phyloP scores from a whole-genome alignment of 2,797 vertebrate species.

The Anguilla anguilla region DNA sequence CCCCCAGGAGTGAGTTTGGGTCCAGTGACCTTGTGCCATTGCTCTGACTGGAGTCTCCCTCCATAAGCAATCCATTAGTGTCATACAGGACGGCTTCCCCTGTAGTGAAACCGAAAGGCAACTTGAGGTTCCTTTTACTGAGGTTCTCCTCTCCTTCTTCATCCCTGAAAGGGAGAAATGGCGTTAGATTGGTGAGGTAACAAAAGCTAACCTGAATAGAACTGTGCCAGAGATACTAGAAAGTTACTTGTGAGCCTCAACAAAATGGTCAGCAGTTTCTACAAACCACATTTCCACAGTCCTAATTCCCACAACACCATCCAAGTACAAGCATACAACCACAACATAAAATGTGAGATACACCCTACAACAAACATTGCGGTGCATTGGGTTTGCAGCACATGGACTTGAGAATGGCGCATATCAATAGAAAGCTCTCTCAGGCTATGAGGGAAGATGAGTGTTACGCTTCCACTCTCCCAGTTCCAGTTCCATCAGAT shows the following conservation, averaged over 20 bases:
- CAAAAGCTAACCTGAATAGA: neutral
- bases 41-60: constrained; percentile 52
- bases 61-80: constrained; percentile 46
- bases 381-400: neutral
- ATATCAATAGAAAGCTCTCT: neutral
- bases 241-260: neutral
- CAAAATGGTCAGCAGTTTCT: neutral
- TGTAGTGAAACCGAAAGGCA: constrained; percentile 74
- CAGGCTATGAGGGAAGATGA: neutral
- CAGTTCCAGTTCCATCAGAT: neutral
- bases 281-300: neutral
- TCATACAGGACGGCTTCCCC: constrained; percentile 33
- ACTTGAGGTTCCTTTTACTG: constrained; percentile 68
- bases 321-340: neutral
- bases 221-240: neutral
- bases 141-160: constrained; percentile 80
- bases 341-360: neutral
- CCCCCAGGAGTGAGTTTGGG: constrained; percentile 70
- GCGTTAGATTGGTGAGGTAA: neutral
- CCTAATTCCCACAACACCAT: neutral
- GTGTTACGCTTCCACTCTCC: neutral
- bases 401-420: neutral
- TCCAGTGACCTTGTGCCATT: constrained; percentile 57
- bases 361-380: neutral
- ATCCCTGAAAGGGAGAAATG: constrained; percentile 63